Base-by-base conservation (phyloP, 2,113 vertebrate species). In the Otocyon megalotis region DNA sequence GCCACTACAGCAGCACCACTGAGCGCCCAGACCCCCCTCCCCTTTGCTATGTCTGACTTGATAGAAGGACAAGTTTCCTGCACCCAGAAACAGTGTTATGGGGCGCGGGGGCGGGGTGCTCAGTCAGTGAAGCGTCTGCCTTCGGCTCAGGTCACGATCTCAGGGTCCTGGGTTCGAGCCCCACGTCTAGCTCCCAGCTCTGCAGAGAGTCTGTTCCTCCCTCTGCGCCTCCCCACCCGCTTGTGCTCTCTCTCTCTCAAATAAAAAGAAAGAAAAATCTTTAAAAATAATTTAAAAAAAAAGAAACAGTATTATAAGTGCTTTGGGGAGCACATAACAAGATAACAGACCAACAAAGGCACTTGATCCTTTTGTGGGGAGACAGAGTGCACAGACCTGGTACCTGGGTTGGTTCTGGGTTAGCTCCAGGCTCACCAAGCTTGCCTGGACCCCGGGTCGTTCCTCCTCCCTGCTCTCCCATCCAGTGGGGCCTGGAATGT, bases 41-140 rank as follows among this genome's bases (percentile, higher is more conserved):
- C 74, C 50, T 37, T 43, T 5, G 48, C 14, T 50, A 1, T 5
- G n/a, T 63, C 63, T 74, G 30, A n/a, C 17, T 3, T 50, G 26
- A 22, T 2, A 37, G 4, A 53, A 32, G 30, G 24, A 58, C 50
- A 50, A 6, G 8, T 19, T 30, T 22, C 12, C 2, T 15, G 54
- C 16, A 17, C 2, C 0, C 1, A 16, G 48, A 24, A 28, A 74
- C 4, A 0, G 1, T 5, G n/a, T 17, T 60, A 28, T 3, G 14
- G 24, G 43, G 43, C 17, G 3, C 4, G 17, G 9, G 17, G 32
- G 32, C 4, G 16, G 32, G 67, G 19, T 16, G 67, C 67, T 35
- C 10, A 35, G 67, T 35, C 67, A n/a, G 67, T 20, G 8, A 69
- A n/a, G 67, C 32, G 8, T 20, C 17, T 69, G 67, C 16, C 32